A percentile compares a stretch with the other conserved stretches of the same genome.
Evolutionary conservation across 2,113 vertebrate species (phyloP).

Genomic region (Serinus canaria): DNA sequence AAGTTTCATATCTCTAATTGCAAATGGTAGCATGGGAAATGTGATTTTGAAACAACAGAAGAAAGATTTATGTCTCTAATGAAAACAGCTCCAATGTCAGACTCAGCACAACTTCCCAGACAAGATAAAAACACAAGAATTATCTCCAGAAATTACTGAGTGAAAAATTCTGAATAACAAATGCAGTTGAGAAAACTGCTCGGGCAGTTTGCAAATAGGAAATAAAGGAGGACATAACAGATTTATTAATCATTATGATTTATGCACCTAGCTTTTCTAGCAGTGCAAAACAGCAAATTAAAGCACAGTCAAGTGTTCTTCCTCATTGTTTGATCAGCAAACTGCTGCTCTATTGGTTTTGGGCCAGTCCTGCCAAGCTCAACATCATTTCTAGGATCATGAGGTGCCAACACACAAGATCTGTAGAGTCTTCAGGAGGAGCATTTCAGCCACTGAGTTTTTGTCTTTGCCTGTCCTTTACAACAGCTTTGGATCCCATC

Average conservation of each 20-base stretch:
- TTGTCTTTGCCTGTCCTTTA: neutral
- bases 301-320: neutral
- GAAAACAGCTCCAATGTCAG: conserved; percentile 40
- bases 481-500: neutral
- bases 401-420: neutral
- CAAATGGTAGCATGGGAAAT: conserved; percentile 53
- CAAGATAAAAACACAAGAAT: conserved; percentile 43
- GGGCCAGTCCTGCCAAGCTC: neutral
- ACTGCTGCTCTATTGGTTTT: neutral
- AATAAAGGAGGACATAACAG: neutral
- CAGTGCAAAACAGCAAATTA: neutral
- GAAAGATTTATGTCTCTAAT: conserved; percentile 39
- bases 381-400: neutral
- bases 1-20: conserved; percentile 28
- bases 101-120: conserved; percentile 26
- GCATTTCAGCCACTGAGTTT: neutral
- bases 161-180: conserved; percentile 28
- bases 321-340: neutral
- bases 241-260: neutral
- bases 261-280: neutral
- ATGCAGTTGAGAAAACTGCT: conserved; percentile 5
- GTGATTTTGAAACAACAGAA: conserved; percentile 17
- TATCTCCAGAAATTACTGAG: conserved; percentile 18
- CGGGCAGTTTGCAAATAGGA: neutral
- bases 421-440: neutral